Conservation (phyloP, 2,888 invertebrate species). For the Cetonia aurata region DNA sequence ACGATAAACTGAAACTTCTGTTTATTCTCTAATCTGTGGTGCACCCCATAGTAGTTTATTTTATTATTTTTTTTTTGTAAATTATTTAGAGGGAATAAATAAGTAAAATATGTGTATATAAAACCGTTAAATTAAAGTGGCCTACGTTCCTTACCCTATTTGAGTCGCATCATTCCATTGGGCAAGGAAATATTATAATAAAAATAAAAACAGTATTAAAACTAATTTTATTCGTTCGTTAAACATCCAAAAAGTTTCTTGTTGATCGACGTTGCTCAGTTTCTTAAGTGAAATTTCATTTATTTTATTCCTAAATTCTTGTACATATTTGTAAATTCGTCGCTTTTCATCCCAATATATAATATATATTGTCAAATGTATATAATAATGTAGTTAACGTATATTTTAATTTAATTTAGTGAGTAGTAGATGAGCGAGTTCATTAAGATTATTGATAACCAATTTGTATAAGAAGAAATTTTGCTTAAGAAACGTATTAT, state of each 20-base stretch:
- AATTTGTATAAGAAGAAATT: constrained; percentile 2
- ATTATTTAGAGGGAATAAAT: constrained; percentile 16
- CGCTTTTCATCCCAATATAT: constrained; percentile 3
- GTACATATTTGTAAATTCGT: constrained; percentile 27
- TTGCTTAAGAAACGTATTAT: constrained; percentile 14
- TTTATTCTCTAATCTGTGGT: too few relatives aligned
- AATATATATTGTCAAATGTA: constrained; percentile 1
- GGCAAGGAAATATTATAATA: background rate
- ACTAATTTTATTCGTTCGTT: background rate
- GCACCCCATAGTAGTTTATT: too few relatives aligned
- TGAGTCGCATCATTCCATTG: constrained; percentile 23
- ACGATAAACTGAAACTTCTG: too few relatives aligned
- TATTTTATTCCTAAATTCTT: constrained; percentile 5
- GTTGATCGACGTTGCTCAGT: background rate
- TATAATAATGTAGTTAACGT: constrained; percentile 5
- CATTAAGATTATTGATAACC: background rate
- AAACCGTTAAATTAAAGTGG: constrained; percentile 4
- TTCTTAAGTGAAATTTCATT: constrained; percentile 7
- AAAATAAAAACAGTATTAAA: constrained; percentile 25
- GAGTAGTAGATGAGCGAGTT: background rate
- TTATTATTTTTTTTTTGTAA: constrained; percentile 7
- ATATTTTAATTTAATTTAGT: constrained; percentile 9
- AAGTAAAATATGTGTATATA: constrained; percentile 14
- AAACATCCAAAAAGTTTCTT: too few relatives aligned
- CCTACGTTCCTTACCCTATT: constrained; percentile 30